Percentiles rank a stretch among this genome's conserved stretches.
Evolutionary conservation across 2,888 invertebrate genomes (phyloP).

Genomic region (Aethes cnicana): DNA sequence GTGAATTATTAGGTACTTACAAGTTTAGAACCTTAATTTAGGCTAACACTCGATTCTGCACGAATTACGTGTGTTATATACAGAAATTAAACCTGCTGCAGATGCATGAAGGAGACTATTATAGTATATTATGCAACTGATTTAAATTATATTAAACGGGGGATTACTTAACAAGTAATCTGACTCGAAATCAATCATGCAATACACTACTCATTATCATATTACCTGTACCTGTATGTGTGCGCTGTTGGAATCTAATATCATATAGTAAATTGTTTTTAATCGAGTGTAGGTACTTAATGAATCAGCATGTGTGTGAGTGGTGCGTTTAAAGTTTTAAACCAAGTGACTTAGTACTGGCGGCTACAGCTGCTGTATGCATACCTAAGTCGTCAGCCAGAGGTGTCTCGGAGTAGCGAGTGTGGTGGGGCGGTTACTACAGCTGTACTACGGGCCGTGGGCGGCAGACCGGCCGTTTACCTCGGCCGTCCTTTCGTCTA

Average conservation of each 20-base stretch:
- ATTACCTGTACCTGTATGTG: constrained; percentile 11
- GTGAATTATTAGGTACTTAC: no score
- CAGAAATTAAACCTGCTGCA: no score
- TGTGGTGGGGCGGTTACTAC: constrained; percentile 56
- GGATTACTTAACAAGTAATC: constrained; percentile 7
- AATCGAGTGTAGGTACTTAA: neutral
- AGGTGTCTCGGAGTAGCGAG: constrained; percentile 57
- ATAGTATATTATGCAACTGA: no score
- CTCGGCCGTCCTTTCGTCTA: constrained; percentile 46
- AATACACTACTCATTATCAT: constrained; percentile 18
- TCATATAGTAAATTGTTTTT: neutral
- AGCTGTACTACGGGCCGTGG: constrained; percentile 67
- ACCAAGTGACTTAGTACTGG: no score
- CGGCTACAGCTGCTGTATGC: no score
- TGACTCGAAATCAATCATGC: constrained; percentile 9
- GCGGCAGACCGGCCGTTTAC: constrained; percentile 65
- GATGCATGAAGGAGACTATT: no score
- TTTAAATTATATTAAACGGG: no score
- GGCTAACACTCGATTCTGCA: no score
- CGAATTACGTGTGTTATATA: no score
- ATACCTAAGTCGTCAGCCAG: constrained; percentile 46
- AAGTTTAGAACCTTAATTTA: no score
- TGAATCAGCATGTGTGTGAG: neutral
- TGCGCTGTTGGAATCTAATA: constrained; percentile 10
- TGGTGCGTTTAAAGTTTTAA: no score